These are phyloP conservation scores for Limnephilus lunatus DNA, from an alignment of 2,888 invertebrate genomes.

Conservation along the genomic window DNA sequence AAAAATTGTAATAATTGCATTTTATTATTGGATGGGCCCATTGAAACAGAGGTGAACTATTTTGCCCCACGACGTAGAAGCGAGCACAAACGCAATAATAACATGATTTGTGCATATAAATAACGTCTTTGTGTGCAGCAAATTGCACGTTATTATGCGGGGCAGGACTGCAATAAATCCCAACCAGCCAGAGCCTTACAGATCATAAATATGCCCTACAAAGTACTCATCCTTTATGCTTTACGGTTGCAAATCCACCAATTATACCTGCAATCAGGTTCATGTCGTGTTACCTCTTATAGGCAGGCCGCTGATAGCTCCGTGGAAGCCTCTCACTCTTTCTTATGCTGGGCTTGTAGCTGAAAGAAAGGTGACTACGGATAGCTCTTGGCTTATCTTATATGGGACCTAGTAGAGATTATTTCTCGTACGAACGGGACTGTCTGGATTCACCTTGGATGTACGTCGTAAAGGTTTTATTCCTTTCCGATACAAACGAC, in stretches of 20 bases:
- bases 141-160: conserved; percentile 19
- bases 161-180: conserved; percentile 17
- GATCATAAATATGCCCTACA: conserved; percentile 27
- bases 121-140: conserved; percentile 3
- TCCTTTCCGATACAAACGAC: conserved; percentile 40
- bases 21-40: too few relatives aligned
- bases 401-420: conserved; percentile 11
- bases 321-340: background rate
- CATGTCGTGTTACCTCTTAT: background rate
- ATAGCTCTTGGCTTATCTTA: background rate
- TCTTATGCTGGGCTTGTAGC: background rate
- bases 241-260: conserved; percentile 42
- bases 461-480: conserved; percentile 37
- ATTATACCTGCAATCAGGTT: conserved; percentile 29
- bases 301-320: background rate
- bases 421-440: conserved; percentile 31
- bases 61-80: background rate
- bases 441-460: conserved; percentile 19
- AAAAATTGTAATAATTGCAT: too few relatives aligned
- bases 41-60: background rate
- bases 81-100: background rate
- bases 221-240: conserved; percentile 31
- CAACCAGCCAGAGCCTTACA: background rate
- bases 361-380: background rate
- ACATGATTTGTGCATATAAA: background rate